These are phyloP conservation scores for Acrobasis consociella DNA, from an alignment of 2,888 invertebrate genomes.

Conservation along the genomic window DNA sequence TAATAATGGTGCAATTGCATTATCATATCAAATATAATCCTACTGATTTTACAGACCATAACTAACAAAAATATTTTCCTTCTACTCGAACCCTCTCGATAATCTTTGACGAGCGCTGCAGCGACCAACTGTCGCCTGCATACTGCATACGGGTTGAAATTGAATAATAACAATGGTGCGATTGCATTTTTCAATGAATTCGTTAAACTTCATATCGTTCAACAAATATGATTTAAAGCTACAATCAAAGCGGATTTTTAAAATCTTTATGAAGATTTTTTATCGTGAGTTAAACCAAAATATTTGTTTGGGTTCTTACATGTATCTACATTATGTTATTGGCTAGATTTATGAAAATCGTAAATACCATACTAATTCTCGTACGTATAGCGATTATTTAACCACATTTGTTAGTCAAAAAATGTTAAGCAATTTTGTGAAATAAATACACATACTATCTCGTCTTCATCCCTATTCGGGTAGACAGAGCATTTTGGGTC, in stretches of 20 bases:
- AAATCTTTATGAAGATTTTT: background rate
- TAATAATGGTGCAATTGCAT: no score
- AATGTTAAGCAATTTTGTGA: no score
- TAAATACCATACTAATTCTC: no score
- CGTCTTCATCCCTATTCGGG: no score
- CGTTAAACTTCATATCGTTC: constrained; percentile 51
- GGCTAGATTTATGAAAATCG: background rate
- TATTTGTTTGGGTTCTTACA: background rate
- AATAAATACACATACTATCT: no score
- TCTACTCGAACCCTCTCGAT: background rate
- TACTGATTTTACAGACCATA: no score
- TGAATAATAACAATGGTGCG: constrained; percentile 52
- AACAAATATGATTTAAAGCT: constrained; percentile 37
- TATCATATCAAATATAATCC: no score
- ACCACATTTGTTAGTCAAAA: no score
- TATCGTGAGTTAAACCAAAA: background rate
- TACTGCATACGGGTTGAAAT: constrained; percentile 56
- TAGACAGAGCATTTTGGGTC: no score
- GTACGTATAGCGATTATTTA: no score
- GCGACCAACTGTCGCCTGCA: constrained; percentile 35
- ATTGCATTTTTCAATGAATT: constrained; percentile 56
- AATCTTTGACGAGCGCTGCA: constrained; percentile 14
- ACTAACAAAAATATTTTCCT: background rate
- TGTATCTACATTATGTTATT: background rate
- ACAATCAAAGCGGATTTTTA: constrained; percentile 28